phyloP scores from a whole-genome alignment of 2,113 vertebrate genomes.

The Dolichallabes microphthalmus region DNA sequence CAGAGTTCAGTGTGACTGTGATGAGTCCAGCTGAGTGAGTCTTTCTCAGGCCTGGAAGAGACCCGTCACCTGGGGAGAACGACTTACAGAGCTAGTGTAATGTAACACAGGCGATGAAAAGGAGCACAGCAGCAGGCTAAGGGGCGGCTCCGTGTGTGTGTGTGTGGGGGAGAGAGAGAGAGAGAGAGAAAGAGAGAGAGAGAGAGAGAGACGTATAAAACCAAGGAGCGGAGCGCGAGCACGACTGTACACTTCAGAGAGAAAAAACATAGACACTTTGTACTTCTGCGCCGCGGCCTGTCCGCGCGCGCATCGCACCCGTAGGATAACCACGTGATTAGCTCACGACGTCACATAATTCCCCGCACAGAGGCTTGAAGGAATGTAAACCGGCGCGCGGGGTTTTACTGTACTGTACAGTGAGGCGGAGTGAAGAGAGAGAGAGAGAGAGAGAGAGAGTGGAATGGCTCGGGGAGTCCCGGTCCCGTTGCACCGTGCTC shows the following conservation, averaged over 20 bases:
- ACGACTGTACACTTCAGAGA: background rate
- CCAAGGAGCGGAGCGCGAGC: background rate
- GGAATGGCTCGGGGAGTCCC: background rate
- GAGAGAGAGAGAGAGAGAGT: too few relatives aligned
- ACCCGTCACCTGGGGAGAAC: background rate
- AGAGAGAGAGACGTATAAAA: background rate
- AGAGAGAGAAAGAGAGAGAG: background rate
- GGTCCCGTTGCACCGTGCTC: background rate
- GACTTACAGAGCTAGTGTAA: background rate
- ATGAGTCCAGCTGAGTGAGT: background rate
- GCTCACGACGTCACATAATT: background rate
- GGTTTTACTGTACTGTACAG: background rate
- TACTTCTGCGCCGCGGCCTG: background rate
- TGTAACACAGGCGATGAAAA: background rate
- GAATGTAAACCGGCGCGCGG: background rate
- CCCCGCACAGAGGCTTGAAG: background rate
- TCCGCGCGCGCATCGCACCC: background rate
- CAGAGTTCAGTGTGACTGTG: background rate
- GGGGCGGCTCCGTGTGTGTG: conserved; percentile 9
- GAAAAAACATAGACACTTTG: background rate
- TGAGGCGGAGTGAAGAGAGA: too few relatives aligned
- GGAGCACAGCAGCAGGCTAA: background rate
- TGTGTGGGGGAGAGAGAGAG: background rate
- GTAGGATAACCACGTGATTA: background rate
- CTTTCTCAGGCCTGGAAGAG: background rate